phyloP scores from a whole-genome alignment of 2,797 vertebrate genomes.

The Platyrinchus mystaceus region DNA sequence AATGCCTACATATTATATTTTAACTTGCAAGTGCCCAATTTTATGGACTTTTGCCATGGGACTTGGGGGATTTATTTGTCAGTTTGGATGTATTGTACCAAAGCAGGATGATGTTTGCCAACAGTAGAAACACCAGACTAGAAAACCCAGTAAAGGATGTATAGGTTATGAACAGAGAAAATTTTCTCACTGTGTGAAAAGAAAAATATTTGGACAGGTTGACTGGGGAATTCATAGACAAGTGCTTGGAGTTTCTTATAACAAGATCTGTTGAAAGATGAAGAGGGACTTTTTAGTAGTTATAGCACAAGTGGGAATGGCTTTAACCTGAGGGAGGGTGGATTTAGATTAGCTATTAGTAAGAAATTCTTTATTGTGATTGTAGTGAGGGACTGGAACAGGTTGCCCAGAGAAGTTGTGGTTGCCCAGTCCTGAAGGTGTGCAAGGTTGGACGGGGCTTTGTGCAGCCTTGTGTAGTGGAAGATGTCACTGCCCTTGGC shows the following conservation, averaged over 20 bases:
- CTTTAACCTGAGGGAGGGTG: neutral
- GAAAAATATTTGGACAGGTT: neutral
- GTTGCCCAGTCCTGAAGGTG: neutral
- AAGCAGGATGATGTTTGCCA: neutral
- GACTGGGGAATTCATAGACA: fast-evolving
- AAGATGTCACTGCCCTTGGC: too few species aligned
- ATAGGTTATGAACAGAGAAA: neutral
- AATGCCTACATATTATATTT: neutral
- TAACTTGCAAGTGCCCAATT: neutral
- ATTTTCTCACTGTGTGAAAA: neutral
- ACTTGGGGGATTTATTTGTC: neutral
- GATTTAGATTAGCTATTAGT: neutral
- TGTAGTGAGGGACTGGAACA: neutral
- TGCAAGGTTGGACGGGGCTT: neutral
- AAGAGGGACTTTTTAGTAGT: neutral
- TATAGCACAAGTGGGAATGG: neutral
- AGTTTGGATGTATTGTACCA: neutral
- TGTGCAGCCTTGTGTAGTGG: neutral
- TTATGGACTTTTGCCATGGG: neutral
- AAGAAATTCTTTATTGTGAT: neutral
- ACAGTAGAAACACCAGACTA: neutral
- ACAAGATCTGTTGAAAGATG: neutral
- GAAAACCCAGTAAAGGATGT: neutral
- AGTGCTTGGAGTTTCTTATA: neutral
- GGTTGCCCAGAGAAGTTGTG: neutral